Percentiles rank a stretch among this genome's conserved stretches.
These are phyloP conservation scores for Barnardius zonarius DNA, from an alignment of 2,113 vertebrate species.

Conservation along the genomic window DNA sequence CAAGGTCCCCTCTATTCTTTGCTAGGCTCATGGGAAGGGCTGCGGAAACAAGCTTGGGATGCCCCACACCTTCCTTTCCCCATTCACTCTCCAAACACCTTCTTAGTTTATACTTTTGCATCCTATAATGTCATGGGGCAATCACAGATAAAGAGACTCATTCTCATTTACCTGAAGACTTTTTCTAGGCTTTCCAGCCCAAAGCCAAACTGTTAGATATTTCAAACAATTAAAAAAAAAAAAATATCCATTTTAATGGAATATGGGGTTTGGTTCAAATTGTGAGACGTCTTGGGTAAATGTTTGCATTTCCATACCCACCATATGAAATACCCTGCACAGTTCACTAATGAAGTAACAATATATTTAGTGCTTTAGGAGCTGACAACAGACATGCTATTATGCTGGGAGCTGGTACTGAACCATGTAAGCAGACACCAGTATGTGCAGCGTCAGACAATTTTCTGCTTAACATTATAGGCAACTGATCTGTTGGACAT, in stretches of 20 bases:
- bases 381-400: background rate
- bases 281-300: background rate
- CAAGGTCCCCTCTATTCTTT: background rate
- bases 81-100: accelerated
- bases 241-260: background rate
- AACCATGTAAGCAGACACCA: conserved; percentile 23
- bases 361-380: conserved; percentile 45
- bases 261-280: conserved; percentile 2
- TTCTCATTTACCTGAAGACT: background rate
- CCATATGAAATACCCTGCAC: background rate
- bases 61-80: background rate
- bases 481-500: conserved; percentile 65
- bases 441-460: background rate
- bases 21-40: background rate
- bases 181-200: background rate
- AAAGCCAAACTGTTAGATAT: background rate
- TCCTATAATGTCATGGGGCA: background rate
- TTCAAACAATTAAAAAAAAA: background rate
- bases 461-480: conserved; percentile 20
- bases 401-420: conserved; percentile 16
- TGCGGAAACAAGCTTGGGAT: background rate
- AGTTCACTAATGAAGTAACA: conserved; percentile 24
- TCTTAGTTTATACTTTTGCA: background rate
- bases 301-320: background rate
- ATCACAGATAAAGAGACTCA: background rate